Conservation (phyloP, 53 echinoderm and acorn worm genomes). For the Hippasteria phrygiana region DNA sequence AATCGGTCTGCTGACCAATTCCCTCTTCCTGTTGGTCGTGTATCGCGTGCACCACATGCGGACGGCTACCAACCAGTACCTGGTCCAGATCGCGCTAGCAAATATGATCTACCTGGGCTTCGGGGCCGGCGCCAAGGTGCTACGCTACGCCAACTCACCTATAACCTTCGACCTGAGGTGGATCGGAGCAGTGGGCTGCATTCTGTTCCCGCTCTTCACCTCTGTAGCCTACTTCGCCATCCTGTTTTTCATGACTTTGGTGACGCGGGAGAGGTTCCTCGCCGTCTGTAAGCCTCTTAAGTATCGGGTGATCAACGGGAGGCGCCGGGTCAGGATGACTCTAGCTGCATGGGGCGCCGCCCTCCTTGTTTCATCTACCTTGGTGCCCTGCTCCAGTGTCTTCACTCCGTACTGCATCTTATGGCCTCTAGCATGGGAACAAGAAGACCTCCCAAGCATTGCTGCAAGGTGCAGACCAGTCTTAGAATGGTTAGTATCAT, state of each 20-base stretch:
- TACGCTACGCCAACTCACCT: constrained; percentile 69
- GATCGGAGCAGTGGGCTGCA: constrained; percentile 67
- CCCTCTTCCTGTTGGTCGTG: constrained; percentile 77
- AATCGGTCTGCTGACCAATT: constrained; percentile 69
- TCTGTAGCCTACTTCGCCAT: constrained; percentile 74
- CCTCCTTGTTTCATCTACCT: constrained; percentile 51
- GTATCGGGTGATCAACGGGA: constrained; percentile 62
- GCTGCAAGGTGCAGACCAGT: constrained; percentile 57
- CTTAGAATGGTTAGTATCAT: neutral
- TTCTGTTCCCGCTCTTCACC: constrained; percentile 52
- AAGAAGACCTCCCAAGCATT: constrained; percentile 40
- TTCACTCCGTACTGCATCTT: constrained; percentile 60
- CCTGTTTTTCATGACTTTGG: constrained; percentile 75
- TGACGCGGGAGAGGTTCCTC: constrained; percentile 83
- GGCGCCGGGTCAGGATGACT: constrained; percentile 49
- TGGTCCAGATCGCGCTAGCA: constrained; percentile 81
- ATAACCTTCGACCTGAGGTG: constrained; percentile 68
- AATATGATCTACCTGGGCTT: constrained; percentile 75
- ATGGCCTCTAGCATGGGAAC: constrained; percentile 57
- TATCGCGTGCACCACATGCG: constrained; percentile 77
- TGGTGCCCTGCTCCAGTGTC: constrained; percentile 69
- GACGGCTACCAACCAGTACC: constrained; percentile 90
- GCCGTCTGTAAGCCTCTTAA: constrained; percentile 78
- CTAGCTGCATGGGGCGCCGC: constrained; percentile 64
- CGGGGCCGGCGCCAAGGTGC: constrained; percentile 73